Conservation (phyloP, 2,888 invertebrate species). For the Latheticus oryzae region DNA sequence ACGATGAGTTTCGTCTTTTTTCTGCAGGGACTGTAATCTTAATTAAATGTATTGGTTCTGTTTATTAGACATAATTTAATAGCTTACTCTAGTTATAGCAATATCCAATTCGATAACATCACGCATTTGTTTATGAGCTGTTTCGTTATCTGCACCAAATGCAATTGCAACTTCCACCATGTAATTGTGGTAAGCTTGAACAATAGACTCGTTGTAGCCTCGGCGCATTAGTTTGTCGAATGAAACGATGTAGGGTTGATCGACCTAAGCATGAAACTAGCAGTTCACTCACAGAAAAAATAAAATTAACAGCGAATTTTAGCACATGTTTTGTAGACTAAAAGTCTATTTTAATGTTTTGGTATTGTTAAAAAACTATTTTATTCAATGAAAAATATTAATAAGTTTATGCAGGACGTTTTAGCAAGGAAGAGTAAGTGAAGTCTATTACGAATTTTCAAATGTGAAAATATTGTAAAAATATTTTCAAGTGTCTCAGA, state of each 20-base stretch:
- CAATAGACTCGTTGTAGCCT: slow-evolving; percentile 45
- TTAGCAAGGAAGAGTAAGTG: no score
- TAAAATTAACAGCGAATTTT: slow-evolving; percentile 2
- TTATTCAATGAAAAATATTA: no score
- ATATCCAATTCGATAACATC: slow-evolving; percentile 49
- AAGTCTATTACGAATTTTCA: no score
- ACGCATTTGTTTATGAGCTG: slow-evolving; percentile 46
- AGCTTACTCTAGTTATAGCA: slow-evolving; percentile 46
- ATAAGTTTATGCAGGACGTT: no score
- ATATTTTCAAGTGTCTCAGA: no score
- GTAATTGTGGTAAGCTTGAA: slow-evolving; percentile 48
- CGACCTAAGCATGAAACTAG: no score
- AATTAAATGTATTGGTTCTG: slow-evolving; percentile 15
- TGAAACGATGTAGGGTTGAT: slow-evolving; percentile 47
- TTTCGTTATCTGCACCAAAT: slow-evolving; percentile 47
- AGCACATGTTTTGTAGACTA: no score
- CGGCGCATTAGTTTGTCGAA: slow-evolving; percentile 47
- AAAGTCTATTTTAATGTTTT: no score
- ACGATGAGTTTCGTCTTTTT: slow-evolving; percentile 43
- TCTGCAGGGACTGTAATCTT: slow-evolving; percentile 54
- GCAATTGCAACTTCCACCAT: slow-evolving; percentile 49
- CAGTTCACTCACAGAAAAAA: background rate
- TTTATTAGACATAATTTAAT: slow-evolving; percentile 1
- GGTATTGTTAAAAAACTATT: background rate
- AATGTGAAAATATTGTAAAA: no score